Evolutionary conservation across 2,888 invertebrate genomes (phyloP).

Genomic region (Erynnis tages): DNA sequence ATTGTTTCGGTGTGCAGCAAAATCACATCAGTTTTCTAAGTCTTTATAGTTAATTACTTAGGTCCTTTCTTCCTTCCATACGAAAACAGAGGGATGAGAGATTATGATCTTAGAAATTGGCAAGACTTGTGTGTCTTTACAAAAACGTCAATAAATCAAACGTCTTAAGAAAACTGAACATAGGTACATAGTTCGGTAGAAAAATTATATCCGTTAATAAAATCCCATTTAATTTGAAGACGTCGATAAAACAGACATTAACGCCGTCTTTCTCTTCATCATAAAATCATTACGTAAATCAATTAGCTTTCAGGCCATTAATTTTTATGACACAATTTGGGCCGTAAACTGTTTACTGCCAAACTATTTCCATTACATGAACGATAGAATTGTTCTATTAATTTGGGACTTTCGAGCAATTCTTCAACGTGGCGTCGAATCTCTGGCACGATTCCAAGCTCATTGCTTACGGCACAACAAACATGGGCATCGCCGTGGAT

Average conservation of each 20-base stretch:
- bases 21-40: too few species aligned
- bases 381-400: constrained; percentile 5
- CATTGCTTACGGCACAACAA: constrained; percentile 6
- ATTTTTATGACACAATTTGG: constrained; percentile 7
- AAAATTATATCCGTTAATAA: too few species aligned
- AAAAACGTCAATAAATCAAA: too few species aligned
- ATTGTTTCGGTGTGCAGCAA: too few species aligned
- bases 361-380: constrained; percentile 8
- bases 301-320: constrained; percentile 2
- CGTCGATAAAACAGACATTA: too few species aligned
- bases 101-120: too few species aligned
- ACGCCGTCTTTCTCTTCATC: not conserved
- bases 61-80: too few species aligned
- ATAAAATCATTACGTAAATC: not conserved
- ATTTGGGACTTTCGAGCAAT: constrained; percentile 2
- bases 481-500: not conserved
- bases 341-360: constrained; percentile 4
- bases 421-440: not conserved
- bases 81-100: too few species aligned
- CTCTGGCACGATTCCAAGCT: constrained; percentile 8
- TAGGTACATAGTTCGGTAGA: too few species aligned
- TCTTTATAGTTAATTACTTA: too few species aligned
- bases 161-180: too few species aligned
- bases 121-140: too few species aligned
- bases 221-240: not conserved